phyloP scores from a whole-genome alignment of 2,113 vertebrate species.

The Stigmatopora argus region DNA sequence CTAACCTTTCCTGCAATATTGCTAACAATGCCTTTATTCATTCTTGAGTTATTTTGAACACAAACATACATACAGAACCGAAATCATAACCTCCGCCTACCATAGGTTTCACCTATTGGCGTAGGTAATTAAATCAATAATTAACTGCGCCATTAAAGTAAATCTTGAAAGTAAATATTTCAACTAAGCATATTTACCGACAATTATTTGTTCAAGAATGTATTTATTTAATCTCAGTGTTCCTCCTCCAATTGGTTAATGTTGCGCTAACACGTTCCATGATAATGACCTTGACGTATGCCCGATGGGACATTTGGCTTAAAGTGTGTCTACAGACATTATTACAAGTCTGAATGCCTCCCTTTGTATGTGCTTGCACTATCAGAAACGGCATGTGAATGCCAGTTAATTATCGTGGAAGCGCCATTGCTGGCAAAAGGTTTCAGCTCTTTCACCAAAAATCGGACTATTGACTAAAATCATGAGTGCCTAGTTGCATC shows the following conservation, averaged over 20 bases:
- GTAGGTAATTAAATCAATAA: not conserved
- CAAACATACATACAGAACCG: no score
- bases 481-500: not conserved
- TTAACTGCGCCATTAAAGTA: no score
- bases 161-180: no score
- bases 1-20: no score
- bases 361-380: not conserved
- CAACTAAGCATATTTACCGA: no score
- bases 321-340: constrained; percentile 24
- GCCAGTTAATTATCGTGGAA: not conserved
- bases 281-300: constrained; percentile 25
- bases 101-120: no score
- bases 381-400: not conserved
- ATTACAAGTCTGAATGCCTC: constrained; percentile 11
- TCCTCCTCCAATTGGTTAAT: not conserved
- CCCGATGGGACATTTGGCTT: constrained; percentile 9
- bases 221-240: no score
- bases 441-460: constrained; percentile 7
- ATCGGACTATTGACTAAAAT: not conserved
- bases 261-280: constrained; percentile 23
- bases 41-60: no score
- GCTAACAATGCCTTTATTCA: no score
- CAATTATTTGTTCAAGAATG: no score
- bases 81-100: no score
- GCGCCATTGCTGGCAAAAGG: constrained; percentile 6